Percentiles rank a stretch among this genome's conserved stretches.
These are phyloP conservation scores for Amphiduros pacificus DNA, from an alignment of 2,888 invertebrate species.

Conservation along the genomic window DNA sequence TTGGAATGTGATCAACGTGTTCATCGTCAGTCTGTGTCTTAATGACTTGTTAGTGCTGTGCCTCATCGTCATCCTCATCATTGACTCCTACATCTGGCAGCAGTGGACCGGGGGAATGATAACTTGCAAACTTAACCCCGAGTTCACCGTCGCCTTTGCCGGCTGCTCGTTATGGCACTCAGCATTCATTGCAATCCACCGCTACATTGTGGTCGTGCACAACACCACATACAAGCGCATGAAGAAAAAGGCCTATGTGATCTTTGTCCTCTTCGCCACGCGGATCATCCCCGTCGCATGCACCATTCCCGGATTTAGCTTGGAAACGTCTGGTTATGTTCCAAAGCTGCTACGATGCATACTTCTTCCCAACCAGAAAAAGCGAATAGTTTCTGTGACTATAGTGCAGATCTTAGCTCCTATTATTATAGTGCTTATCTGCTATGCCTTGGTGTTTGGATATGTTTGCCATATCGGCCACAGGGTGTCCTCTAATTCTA, in stretches of 20 bases:
- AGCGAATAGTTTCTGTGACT: constrained; percentile 48
- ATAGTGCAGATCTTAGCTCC: constrained; percentile 53
- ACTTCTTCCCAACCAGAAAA: constrained; percentile 45
- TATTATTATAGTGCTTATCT: constrained; percentile 51
- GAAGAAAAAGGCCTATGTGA: constrained; percentile 50
- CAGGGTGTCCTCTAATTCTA: constrained; percentile 43
- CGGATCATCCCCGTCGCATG: constrained; percentile 50
- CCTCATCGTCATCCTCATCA: constrained; percentile 49
- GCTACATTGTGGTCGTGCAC: constrained; percentile 54
- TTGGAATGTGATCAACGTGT: constrained; percentile 52
- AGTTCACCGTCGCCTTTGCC: constrained; percentile 52
- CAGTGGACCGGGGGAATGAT: constrained; percentile 48
- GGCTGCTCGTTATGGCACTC: constrained; percentile 56
- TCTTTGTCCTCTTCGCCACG: constrained; percentile 50
- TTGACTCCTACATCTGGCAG: constrained; percentile 48
- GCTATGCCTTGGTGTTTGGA: constrained; percentile 54
- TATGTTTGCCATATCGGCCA: constrained; percentile 49
- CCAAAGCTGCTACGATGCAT: constrained; percentile 49
- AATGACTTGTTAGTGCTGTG: constrained; percentile 53
- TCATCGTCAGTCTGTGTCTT: constrained; percentile 53
- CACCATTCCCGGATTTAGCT: constrained; percentile 48
- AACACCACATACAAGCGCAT: constrained; percentile 53
- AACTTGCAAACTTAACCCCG: constrained; percentile 51
- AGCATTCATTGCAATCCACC: constrained; percentile 53
- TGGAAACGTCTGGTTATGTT: constrained; percentile 50